Evolutionary conservation across 1,140 invertebrate species (phyloP).

Genomic region (Apocrypta bakeri): DNA sequence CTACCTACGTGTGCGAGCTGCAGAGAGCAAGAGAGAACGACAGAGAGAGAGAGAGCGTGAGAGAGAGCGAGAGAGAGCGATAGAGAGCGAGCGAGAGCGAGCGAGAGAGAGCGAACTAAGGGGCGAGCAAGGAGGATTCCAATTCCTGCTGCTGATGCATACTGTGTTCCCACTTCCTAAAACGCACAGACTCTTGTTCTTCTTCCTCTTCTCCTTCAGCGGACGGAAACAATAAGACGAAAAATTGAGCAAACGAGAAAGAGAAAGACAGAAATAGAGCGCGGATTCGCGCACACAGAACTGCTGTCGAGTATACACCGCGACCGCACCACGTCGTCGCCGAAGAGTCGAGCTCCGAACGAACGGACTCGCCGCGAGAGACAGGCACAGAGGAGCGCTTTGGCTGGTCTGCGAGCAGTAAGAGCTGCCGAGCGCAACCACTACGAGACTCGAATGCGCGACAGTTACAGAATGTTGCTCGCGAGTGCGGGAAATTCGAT

Average conservation of each 20-base stretch:
- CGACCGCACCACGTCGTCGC: conserved; percentile 32
- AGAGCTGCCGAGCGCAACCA: background rate
- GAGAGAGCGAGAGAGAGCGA: too few relatives aligned
- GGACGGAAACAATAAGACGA: background rate
- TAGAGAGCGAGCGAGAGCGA: too few relatives aligned
- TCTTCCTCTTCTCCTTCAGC: too few relatives aligned
- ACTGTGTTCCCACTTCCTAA: background rate
- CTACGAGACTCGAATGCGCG: background rate
- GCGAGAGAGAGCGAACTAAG: background rate
- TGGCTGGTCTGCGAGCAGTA: background rate
- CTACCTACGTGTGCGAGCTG: background rate
- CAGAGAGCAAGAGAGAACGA: too few relatives aligned
- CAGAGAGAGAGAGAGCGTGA: too few relatives aligned
- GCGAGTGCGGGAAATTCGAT: background rate
- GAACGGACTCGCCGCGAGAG: conserved; percentile 28
- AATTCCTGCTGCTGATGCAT: conserved; percentile 15
- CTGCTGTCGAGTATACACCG: background rate
- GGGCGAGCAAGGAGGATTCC: background rate
- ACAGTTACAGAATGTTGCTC: background rate
- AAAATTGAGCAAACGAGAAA: background rate
- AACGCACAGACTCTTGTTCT: background rate
- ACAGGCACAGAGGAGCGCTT: background rate
- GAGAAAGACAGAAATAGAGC: conserved; percentile 81
- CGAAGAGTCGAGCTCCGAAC: conserved; percentile 3
- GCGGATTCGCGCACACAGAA: conserved; percentile 77